Conservation (phyloP, 2,113 vertebrate species). For the Salvelinus fontinalis region DNA sequence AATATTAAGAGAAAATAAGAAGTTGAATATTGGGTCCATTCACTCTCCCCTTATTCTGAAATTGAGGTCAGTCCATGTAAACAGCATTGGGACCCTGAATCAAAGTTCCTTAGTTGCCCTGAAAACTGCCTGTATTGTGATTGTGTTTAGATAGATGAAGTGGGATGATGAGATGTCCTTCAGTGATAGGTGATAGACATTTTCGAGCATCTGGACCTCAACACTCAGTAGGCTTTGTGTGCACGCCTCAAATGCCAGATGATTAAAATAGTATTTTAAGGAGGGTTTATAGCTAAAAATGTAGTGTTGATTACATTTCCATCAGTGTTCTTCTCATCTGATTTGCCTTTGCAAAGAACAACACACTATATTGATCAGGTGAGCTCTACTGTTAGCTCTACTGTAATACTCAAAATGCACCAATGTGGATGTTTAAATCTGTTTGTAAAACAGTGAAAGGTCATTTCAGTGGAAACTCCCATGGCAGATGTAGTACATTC, state of each 20-base stretch:
- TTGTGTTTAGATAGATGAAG: background rate
- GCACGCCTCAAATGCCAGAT: background rate
- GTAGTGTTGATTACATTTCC: background rate
- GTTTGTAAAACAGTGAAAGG: background rate
- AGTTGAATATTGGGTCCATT: background rate
- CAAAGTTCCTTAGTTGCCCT: background rate
- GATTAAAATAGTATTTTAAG: background rate
- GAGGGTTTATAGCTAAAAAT: too few relatives aligned
- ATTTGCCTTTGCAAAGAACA: background rate
- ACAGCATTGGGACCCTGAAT: background rate
- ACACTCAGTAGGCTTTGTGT: background rate
- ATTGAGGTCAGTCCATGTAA: background rate
- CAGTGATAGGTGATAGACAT: background rate
- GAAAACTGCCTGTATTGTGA: background rate
- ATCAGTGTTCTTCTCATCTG: background rate
- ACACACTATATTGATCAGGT: background rate
- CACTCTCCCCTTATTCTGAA: background rate
- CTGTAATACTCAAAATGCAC: background rate
- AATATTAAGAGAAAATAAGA: slow-evolving; percentile 4
- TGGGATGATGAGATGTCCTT: background rate
- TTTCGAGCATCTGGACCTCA: background rate
- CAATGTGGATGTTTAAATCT: background rate
- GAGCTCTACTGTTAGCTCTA: background rate
- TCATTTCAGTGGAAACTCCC: background rate
- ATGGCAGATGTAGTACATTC: background rate